phyloP scores from a whole-genome alignment of 1,140 invertebrate genomes.

The Muscidifurax raptorellus region DNA sequence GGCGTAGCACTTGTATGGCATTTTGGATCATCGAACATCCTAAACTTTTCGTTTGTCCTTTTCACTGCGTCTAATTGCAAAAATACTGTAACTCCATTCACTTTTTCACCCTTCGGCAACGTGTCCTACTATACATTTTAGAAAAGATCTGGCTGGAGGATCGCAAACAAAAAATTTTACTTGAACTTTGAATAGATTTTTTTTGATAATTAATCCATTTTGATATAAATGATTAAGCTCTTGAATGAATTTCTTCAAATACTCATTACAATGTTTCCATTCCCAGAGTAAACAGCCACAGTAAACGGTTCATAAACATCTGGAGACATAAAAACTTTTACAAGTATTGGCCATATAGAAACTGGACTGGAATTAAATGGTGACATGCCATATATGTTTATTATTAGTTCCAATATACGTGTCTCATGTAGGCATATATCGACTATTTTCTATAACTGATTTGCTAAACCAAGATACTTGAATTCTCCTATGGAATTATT shows the following conservation, averaged over 20 bases:
- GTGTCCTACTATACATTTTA: constrained; percentile 17
- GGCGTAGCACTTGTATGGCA: neutral
- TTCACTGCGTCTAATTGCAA: too few species aligned
- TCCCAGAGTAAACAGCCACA: constrained; percentile 24
- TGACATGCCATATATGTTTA: constrained; percentile 7
- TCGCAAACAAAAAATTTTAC: constrained; percentile 34
- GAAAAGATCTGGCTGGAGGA: constrained; percentile 8
- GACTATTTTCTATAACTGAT: neutral
- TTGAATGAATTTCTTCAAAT: constrained; percentile 24
- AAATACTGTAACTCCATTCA: too few species aligned
- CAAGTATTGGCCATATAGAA: too few species aligned
- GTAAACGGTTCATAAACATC: constrained; percentile 38
- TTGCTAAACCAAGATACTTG: neutral
- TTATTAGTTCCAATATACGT: neutral
- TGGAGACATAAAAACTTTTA: constrained; percentile 16
- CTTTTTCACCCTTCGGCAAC: too few species aligned
- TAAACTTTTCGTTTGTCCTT: neutral
- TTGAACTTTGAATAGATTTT: neutral
- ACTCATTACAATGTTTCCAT: constrained; percentile 6
- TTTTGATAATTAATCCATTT: neutral
- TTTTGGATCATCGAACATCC: neutral
- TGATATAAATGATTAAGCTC: constrained; percentile 26
- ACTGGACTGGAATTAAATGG: too few species aligned
- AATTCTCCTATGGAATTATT: neutral
- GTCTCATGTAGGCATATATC: neutral